Conservation (phyloP, 2,888 invertebrate genomes). For the Cecidostiba fungosa region DNA sequence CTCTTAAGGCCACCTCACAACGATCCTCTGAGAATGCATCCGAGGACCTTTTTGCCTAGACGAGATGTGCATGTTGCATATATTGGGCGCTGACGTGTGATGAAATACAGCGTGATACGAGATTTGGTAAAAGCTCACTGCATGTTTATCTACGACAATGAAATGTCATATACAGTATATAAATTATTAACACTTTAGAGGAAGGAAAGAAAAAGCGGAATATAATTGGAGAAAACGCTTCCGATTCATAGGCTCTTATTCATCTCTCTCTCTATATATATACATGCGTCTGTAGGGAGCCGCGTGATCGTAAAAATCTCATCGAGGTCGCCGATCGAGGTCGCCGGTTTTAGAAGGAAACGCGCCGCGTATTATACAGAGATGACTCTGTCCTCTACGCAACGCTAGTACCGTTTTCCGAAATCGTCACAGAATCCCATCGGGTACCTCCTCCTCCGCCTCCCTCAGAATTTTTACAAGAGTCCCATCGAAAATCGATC, state of each 20-base stretch:
- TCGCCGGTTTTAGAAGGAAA: slow-evolving; percentile 68
- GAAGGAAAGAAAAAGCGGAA: neutral
- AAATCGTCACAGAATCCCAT: neutral
- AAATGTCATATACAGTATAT: too few relatives aligned
- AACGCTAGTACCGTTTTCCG: slow-evolving; percentile 11
- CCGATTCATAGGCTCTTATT: neutral
- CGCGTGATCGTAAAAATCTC: slow-evolving; percentile 63
- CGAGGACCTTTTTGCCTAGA: too few relatives aligned
- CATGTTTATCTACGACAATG: too few relatives aligned
- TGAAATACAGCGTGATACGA: too few relatives aligned
- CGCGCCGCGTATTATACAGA: slow-evolving; percentile 26
- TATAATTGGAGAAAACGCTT: slow-evolving; percentile 2
- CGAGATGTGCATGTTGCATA: too few relatives aligned
- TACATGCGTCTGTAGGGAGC: neutral
- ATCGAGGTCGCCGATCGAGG: slow-evolving; percentile 74
- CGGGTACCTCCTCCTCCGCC: neutral
- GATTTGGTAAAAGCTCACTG: too few relatives aligned
- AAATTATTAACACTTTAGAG: too few relatives aligned
- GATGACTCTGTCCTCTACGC: slow-evolving; percentile 45
- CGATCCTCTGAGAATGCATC: neutral
- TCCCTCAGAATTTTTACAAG: neutral
- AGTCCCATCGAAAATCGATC: neutral
- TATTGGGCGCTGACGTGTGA: too few relatives aligned
- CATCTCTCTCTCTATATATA: neutral
- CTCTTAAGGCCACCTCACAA: slow-evolving; percentile 49